Base-by-base conservation (phyloP, 2,113 vertebrate genomes). In the Anseranas semipalmata region DNA sequence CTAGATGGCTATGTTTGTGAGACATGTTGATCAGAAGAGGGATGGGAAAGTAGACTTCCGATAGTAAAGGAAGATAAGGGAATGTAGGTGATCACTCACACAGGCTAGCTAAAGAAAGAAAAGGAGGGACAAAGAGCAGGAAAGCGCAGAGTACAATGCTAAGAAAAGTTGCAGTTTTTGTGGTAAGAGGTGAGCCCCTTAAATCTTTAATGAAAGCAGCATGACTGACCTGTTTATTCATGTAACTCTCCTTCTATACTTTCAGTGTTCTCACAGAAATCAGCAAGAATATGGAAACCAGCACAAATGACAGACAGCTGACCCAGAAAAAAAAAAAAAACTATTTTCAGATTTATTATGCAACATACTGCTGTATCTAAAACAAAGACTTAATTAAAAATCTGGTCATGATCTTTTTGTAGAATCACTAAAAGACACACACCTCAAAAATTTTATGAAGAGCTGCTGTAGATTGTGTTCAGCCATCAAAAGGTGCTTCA, bases 291-390 rank as follows among this genome's bases (percentile, higher is more conserved):
- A 89, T 46, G 74, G 74, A 95, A 96, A 85, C 71, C 71, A 87
- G 71, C 10, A 91, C 35, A 94, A 96, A 94, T 83, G 67, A 96
- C 81, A 94, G 93, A 85, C 93, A 92, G 85, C 43, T 93, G 89
- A 95, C 87, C 81, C 50, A 91, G 89, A 27, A 94, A 92, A 74
- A 67, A 85, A 67, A 24, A 33, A 45, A 27, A 53, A 0, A 59
- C 55, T 89, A 52, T 82, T 94, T 94, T 95, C 53, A 85, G 81
- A 50, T 94, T 87, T 83, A 62, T 94, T 91, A 82, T 55, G 63
- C 76, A 91, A 89, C 62, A 79, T 50, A 8, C 19, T 70, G 45
- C 19, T 70, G 45, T 33, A 87, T 83, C 74, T 66, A 79, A 85
- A 97, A 87, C 85, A 92, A 91, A 91, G 32, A 27, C 25, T 91